Conservation (phyloP, 2,888 invertebrate species). For the Pogonocherus hispidulus region DNA sequence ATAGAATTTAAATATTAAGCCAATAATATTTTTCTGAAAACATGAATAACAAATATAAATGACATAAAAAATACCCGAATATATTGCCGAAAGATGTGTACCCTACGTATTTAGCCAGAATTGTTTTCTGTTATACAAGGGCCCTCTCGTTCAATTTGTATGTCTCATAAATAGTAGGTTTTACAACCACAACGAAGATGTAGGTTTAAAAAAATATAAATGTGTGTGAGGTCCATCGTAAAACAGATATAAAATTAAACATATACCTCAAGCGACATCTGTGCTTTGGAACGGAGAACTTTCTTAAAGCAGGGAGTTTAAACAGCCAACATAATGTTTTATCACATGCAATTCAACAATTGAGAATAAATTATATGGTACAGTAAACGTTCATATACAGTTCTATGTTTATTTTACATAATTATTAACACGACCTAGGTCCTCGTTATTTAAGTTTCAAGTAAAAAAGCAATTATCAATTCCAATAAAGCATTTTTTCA, state of each 20-base stretch:
- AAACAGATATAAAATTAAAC: constrained; percentile 30
- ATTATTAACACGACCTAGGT: constrained; percentile 60
- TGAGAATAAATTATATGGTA: constrained; percentile 60
- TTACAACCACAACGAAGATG: neutral
- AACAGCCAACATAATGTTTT: constrained; percentile 66
- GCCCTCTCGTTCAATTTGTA: neutral
- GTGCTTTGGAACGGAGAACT: constrained; percentile 51
- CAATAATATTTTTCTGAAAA: no score
- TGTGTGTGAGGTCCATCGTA: constrained; percentile 12
- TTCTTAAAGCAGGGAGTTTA: constrained; percentile 58
- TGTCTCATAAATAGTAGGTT: neutral
- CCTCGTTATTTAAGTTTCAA: constrained; percentile 58
- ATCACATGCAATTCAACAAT: constrained; percentile 68
- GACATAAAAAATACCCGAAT: no score
- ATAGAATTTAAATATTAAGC: no score
- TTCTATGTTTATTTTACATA: constrained; percentile 59
- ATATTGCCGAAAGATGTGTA: neutral
- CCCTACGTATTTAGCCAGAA: neutral
- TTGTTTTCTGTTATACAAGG: constrained; percentile 18
- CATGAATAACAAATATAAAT: no score
- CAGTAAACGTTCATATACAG: constrained; percentile 63
- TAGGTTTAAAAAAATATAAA: neutral
- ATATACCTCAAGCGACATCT: constrained; percentile 44
- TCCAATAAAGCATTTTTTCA: constrained; percentile 68
- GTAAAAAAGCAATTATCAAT: constrained; percentile 70